A percentile compares a stretch with the other conserved stretches of the same genome.
phyloP scores from a whole-genome alignment of 1,140 invertebrate genomes.

The Octopus bimaculoides region DNA sequence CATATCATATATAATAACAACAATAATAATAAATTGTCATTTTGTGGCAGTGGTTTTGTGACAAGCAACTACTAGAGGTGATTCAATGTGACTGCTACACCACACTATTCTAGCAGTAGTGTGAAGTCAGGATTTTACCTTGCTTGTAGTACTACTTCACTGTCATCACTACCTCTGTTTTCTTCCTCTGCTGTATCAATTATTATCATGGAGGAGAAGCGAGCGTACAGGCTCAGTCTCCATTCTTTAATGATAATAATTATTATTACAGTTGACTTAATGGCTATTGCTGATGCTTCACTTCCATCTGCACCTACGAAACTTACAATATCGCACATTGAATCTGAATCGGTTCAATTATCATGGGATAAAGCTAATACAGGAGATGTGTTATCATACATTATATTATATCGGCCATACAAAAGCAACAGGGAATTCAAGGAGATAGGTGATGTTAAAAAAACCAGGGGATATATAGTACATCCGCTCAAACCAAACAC shows the following conservation, averaged over 20 bases:
- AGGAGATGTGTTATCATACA: conserved; percentile 85
- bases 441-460: conserved; percentile 88
- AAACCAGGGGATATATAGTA: conserved; percentile 84
- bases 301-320: conserved; percentile 79
- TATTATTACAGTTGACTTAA: too few relatives aligned
- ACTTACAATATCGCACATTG: conserved; percentile 86
- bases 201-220: conserved; percentile 5
- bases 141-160: not conserved
- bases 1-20: too few relatives aligned
- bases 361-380: conserved; percentile 82
- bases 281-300: not conserved
- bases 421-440: conserved; percentile 63
- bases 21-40: too few relatives aligned
- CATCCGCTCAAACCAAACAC: conserved; percentile 87
- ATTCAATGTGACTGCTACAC: conserved; percentile 6
- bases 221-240: not conserved
- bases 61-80: not conserved
- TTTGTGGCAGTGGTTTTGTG: not conserved
- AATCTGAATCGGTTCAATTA: conserved; percentile 84
- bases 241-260: not conserved
- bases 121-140: not conserved
- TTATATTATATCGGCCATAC: conserved; percentile 93
- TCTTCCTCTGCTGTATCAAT: not conserved
- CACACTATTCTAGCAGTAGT: not conserved
- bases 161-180: not conserved